Percentiles rank a stretch among this genome's conserved stretches.
Conservation (phyloP, 2,113 vertebrate genomes). For the Plotosus lineatus region DNA sequence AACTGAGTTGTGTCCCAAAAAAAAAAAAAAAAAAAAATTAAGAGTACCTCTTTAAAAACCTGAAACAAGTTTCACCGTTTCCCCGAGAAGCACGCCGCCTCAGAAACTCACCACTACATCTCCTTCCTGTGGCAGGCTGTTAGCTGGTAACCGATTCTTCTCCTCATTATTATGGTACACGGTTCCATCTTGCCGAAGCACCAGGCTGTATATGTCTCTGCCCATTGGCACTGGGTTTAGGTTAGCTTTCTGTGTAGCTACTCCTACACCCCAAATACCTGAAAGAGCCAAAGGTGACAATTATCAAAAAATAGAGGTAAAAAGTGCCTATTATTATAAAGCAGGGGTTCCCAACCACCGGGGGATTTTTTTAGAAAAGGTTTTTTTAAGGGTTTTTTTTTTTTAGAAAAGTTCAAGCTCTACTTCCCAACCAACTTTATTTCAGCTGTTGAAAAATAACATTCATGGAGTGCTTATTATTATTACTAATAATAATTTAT, state of each 20-base stretch:
- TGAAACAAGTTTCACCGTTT: background rate
- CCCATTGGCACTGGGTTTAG: constrained; percentile 96
- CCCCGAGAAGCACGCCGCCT: background rate
- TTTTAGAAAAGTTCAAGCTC: no score
- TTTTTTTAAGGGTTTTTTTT: no score
- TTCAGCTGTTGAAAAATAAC: no score
- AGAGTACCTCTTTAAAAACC: background rate
- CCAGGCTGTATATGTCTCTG: constrained; percentile 88
- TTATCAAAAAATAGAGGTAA: background rate
- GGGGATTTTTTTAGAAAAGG: no score
- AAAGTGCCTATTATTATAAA: no score
- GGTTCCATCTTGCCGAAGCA: constrained; percentile 93
- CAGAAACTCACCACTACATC: constrained; percentile 89
- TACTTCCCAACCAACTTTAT: no score
- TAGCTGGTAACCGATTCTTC: constrained; percentile 93
- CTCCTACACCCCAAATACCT: constrained; percentile 96
- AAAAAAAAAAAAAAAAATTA: no score
- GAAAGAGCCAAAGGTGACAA: constrained; percentile 53
- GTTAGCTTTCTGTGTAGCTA: constrained; percentile 96
- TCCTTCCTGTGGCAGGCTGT: constrained; percentile 94
- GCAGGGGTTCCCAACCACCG: no score
- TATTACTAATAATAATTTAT: no score
- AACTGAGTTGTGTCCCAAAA: no score
- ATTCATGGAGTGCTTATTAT: no score
- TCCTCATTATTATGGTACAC: constrained; percentile 96